Evolutionary conservation across 1,140 invertebrate genomes (phyloP).

Genomic region (Protaetia brevitarsis): DNA sequence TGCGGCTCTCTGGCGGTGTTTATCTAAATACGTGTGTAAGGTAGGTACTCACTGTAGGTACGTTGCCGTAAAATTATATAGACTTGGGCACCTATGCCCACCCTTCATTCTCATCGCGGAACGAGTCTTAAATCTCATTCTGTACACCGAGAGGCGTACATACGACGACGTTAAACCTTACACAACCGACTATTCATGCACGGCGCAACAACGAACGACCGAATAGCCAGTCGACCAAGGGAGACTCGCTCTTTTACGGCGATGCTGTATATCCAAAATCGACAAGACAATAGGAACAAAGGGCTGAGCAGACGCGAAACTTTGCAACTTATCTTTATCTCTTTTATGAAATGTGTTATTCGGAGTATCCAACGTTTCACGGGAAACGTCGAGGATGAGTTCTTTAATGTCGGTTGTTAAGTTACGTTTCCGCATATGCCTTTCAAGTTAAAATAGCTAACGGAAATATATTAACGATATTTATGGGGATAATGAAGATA

Average conservation of each 20-base stretch:
- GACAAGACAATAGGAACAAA: slow-evolving; percentile 10
- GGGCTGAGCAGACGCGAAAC: neutral
- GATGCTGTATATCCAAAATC: slow-evolving; percentile 6
- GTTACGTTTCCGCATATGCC: neutral
- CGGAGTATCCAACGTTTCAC: neutral
- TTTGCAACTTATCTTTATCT: slow-evolving; percentile 13
- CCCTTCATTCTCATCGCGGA: neutral
- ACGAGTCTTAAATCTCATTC: slow-evolving; percentile 7
- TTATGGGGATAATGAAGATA: no score
- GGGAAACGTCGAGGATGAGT: neutral
- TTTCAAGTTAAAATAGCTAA: no score
- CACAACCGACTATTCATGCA: no score
- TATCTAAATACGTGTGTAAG: slow-evolving; percentile 15
- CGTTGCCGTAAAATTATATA: slow-evolving; percentile 8
- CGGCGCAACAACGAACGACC: no score
- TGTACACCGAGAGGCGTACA: neutral
- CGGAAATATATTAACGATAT: no score
- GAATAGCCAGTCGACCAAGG: no score
- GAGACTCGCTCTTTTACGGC: neutral
- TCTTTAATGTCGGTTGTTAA: slow-evolving; percentile 5
- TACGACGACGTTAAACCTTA: no score
- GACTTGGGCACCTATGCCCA: neutral
- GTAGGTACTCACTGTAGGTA: neutral
- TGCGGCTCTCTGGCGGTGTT: slow-evolving; percentile 1
- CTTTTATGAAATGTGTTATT: neutral